Conservation (phyloP, 2,888 invertebrate genomes). For the Caradrina kadenii region DNA sequence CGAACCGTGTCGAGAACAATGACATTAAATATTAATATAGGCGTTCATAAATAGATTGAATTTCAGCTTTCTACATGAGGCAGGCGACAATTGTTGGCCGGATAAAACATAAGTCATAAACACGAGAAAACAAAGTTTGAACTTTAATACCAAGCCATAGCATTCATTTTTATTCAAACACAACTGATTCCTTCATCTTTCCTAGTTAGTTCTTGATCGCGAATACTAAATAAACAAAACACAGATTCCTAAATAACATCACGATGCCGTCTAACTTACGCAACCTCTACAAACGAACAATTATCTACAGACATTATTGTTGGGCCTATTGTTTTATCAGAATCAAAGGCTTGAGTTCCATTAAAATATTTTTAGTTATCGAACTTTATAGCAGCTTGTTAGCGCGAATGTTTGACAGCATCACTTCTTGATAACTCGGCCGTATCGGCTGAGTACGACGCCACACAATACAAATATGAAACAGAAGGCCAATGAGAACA, state of each 20-base stretch:
- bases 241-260: background rate
- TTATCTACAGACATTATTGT: conserved; percentile 21
- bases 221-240: background rate
- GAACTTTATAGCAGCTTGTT: conserved; percentile 55
- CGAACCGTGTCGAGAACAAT: no score
- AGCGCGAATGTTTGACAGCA: conserved; percentile 55
- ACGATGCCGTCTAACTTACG: background rate
- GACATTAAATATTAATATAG: no score
- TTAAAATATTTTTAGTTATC: conserved; percentile 53
- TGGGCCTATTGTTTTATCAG: conserved; percentile 28
- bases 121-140: no score
- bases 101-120: no score
- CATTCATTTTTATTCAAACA: no score
- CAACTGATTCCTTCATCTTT: no score
- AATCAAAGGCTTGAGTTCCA: conserved; percentile 35
- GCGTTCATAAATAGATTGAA: no score
- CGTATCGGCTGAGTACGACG: conserved; percentile 25
- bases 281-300: conserved; percentile 22
- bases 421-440: conserved; percentile 60
- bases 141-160: no score
- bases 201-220: background rate
- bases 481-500: conserved; percentile 19
- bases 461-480: background rate
- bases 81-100: no score
- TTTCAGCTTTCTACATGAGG: no score